Conservation (phyloP, 2,888 invertebrate species). For the Agonopterix alstromeriana region DNA sequence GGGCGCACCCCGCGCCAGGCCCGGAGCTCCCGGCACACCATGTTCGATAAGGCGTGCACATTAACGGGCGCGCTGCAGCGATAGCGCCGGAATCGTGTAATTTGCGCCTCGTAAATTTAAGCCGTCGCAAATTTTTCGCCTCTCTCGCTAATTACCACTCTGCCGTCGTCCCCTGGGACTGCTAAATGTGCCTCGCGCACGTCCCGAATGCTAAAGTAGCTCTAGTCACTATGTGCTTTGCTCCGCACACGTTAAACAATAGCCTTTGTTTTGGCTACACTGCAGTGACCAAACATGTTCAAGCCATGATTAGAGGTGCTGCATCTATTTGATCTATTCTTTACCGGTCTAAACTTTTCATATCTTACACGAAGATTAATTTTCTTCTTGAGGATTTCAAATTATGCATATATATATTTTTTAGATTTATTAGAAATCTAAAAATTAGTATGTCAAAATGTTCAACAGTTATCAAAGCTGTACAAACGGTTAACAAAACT, state of each 20-base stretch:
- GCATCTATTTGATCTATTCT: no score
- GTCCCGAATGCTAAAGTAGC: constrained; percentile 66
- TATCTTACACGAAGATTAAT: no score
- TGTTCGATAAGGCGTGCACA: constrained; percentile 71
- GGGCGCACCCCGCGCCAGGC: constrained; percentile 18
- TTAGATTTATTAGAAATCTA: no score
- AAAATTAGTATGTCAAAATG: no score
- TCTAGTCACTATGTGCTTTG: constrained; percentile 51
- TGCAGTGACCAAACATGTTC: constrained; percentile 29
- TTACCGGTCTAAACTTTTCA: no score
- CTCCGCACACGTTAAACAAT: constrained; percentile 59
- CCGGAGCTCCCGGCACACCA: constrained; percentile 29
- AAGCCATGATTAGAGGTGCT: not conserved
- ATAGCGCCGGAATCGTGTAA: constrained; percentile 71
- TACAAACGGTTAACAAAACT: no score
- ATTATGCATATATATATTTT: no score
- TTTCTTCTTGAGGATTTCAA: no score
- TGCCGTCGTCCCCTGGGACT: constrained; percentile 66
- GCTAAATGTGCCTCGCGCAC: constrained; percentile 68
- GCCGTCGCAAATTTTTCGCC: constrained; percentile 75
- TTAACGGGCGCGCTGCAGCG: constrained; percentile 65
- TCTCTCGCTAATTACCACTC: constrained; percentile 73
- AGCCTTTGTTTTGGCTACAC: constrained; percentile 65
- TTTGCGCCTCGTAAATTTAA: constrained; percentile 76
- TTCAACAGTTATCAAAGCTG: no score